phyloP scores from a whole-genome alignment of 1,140 invertebrate species.

The Hydropsyche tenuis region DNA sequence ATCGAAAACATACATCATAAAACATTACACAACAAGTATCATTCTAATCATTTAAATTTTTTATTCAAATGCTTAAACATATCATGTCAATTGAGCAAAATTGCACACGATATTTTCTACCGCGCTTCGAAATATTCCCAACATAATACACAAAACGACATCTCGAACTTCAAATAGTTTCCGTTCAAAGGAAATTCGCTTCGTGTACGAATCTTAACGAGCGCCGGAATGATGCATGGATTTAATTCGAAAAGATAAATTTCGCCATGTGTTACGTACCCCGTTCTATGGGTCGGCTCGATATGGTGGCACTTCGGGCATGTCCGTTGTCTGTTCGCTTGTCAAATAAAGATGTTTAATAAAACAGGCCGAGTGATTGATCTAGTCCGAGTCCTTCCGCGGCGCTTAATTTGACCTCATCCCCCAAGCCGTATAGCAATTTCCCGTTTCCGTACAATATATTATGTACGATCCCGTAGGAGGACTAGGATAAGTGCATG shows the following conservation, averaged over 20 bases:
- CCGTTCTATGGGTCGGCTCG: neutral
- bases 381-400: conserved; percentile 18
- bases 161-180: too few relatives aligned
- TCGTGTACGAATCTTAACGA: neutral
- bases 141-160: too few relatives aligned
- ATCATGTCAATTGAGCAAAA: too few relatives aligned
- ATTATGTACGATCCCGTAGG: neutral
- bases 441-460: conserved; percentile 15
- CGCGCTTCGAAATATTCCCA: too few relatives aligned
- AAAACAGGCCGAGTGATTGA: conserved; percentile 47
- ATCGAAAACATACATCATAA: too few relatives aligned
- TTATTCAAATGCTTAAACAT: too few relatives aligned
- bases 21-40: too few relatives aligned
- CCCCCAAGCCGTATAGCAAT: too few relatives aligned
- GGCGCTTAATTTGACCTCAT: conserved; percentile 35
- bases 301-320: neutral
- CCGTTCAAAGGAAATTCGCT: neutral
- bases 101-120: too few relatives aligned
- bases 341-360: conserved; percentile 49
- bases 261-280: neutral
- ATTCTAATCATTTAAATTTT: too few relatives aligned
- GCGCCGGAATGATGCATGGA: conserved; percentile 1
- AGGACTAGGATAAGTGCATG: neutral
- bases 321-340: conserved; percentile 28
- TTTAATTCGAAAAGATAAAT: conserved; percentile 14